These are phyloP conservation scores for Pammene fasciana DNA, from an alignment of 2,888 invertebrate species.

Conservation along the genomic window DNA sequence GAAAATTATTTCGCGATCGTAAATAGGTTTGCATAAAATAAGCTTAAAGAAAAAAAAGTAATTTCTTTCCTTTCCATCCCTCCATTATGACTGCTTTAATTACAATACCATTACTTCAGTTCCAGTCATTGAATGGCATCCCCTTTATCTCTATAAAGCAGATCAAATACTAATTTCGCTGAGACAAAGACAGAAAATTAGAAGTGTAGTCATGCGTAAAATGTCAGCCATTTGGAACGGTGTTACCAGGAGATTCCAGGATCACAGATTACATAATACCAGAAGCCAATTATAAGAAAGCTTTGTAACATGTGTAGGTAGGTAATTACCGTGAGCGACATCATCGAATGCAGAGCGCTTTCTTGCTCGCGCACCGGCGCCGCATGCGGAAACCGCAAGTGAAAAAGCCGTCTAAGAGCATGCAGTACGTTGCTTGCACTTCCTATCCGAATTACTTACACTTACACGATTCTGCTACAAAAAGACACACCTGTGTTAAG, in stretches of 20 bases:
- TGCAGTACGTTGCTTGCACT: too few species aligned
- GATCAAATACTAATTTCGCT: conserved; percentile 73
- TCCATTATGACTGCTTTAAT: conserved; percentile 32
- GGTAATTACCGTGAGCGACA: too few species aligned
- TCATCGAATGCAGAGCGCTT: too few species aligned
- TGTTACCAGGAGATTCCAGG: conserved; percentile 26
- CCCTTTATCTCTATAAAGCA: conserved; percentile 47
- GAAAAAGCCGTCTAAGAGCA: too few species aligned
- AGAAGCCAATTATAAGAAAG: background rate
- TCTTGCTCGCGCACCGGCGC: too few species aligned
- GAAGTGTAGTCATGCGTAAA: conserved; percentile 72
- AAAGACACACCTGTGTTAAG: too few species aligned
- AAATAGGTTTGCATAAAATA: background rate
- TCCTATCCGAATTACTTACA: too few species aligned
- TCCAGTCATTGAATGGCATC: conserved; percentile 25
- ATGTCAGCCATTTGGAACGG: conserved; percentile 51
- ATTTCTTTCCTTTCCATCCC: conserved; percentile 9
- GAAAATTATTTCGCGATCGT: background rate
- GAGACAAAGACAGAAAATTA: conserved; percentile 74
- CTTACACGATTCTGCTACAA: too few species aligned
- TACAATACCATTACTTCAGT: conserved; percentile 36
- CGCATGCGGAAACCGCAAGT: too few species aligned
- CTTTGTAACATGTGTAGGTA: too few species aligned
- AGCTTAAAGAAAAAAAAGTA: conserved; percentile 24
- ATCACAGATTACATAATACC: background rate